Base-by-base conservation (phyloP, 2,797 vertebrate genomes). In the Macrochelys suwanniensis region DNA sequence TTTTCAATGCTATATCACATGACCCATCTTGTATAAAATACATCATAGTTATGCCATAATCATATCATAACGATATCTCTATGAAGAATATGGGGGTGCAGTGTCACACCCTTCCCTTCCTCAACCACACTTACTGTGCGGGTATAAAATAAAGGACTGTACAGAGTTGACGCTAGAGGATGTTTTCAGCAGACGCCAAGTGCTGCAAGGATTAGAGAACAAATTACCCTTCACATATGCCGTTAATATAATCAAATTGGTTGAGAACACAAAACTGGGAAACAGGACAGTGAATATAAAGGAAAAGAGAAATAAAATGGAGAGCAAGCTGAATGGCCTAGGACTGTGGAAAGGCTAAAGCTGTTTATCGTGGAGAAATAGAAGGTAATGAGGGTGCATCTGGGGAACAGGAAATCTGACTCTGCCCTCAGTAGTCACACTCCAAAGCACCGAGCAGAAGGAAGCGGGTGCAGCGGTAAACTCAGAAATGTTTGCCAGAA, bases 341-440 rank as follows among this genome's bases (percentile, higher is more conserved):
- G 74, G 49, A 3, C 3, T 84, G 89, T n/a, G 86, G 93, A 92
- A 97, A 95, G 87, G 10, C 12, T 49, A 89, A 84, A 74, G 81
- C 57, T 85, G 93, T 91, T 93, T 93, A 93, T 54, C 84, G 88
- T 82, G 80, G n/a, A 95, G 90, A 91, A 97, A 92, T 37, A 92
- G 31, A 94, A 94, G 85, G 89, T 76, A 97, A 51, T 93, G 88
- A 93, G 49, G 11, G 26, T 74, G 80, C 94, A 84, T 96, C 92
- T 95, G 95, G 11, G 92, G 96, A 95, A 96, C 96, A 97, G 84
- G 88, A 96, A 94, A 90, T 78, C 45, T 26, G 13, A 89, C 78
- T 92, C 83, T 92, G 94, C 89, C 89, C 89, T 86, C 87, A 86
- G 89, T 93, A 96, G 93, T 51, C 94, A 94, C 37, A 53, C 92